Conservation (phyloP, 2,113 vertebrate species). For the Eublepharis macularius region DNA sequence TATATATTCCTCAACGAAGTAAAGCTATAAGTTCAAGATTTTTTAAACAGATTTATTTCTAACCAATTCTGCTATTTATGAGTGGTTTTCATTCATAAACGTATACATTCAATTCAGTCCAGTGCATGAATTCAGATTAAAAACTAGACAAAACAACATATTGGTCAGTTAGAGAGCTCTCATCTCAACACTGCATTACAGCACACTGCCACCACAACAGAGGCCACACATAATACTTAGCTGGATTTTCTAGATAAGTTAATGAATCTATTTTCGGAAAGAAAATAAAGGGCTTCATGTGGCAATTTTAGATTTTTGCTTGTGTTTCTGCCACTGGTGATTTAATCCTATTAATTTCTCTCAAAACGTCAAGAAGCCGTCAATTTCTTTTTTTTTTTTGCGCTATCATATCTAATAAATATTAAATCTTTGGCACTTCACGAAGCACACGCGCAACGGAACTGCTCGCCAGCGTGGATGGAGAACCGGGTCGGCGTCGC, state of each 20-base stretch:
- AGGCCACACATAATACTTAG: constrained; percentile 21
- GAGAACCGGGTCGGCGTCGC: too few relatives aligned
- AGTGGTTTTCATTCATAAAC: not conserved
- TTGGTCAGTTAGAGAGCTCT: not conserved
- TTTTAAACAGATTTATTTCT: not conserved
- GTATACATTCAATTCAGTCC: not conserved
- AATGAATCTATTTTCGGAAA: not conserved
- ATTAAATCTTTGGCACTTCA: not conserved
- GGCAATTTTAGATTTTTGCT: not conserved
- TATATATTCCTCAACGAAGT: not conserved
- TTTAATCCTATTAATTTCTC: not conserved
- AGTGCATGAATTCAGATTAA: not conserved
- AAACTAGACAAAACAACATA: not conserved
- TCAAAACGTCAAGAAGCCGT: not conserved
- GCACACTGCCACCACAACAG: not conserved
- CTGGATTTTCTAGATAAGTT: constrained; percentile 17
- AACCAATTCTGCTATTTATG: not conserved
- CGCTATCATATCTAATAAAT: not conserved
- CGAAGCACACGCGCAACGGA: too few relatives aligned
- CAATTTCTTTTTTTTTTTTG: not conserved
- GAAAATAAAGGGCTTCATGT: not conserved
- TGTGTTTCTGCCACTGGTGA: not conserved
- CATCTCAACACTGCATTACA: not conserved
- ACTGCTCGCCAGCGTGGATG: too few relatives aligned
- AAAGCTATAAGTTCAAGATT: not conserved